Conservation (phyloP, 1,140 invertebrate species). For the Akabosia matsudoensis region DNA sequence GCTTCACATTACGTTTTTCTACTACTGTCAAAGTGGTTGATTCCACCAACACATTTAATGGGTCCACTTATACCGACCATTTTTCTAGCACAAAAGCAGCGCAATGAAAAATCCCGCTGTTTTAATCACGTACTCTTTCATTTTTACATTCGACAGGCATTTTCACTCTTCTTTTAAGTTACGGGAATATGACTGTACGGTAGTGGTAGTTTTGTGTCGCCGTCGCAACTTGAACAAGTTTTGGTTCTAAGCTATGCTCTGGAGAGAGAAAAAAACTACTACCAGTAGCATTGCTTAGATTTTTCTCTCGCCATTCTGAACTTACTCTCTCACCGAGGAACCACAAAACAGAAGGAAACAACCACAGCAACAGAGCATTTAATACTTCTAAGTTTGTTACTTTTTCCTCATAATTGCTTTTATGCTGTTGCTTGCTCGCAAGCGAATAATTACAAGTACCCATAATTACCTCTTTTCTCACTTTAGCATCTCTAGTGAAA, state of each 20-base stretch:
- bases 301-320: background rate
- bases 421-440: constrained; percentile 17
- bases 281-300: background rate
- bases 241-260: too few relatives aligned
- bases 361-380: constrained; percentile 20
- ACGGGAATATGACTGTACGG: too few relatives aligned
- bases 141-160: background rate
- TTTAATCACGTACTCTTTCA: constrained; percentile 16
- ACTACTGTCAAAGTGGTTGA: constrained; percentile 17
- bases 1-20: background rate
- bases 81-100: background rate
- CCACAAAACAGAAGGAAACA: constrained; percentile 22
- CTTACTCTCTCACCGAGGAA: constrained; percentile 1
- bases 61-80: constrained; percentile 7
- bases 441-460: constrained; percentile 21
- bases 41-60: constrained; percentile 14
- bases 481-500: background rate
- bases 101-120: constrained; percentile 16
- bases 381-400: constrained; percentile 22
- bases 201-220: too few relatives aligned
- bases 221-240: too few relatives aligned
- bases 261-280: too few relatives aligned
- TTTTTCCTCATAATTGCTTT: constrained; percentile 10
- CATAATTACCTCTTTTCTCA: constrained; percentile 2
- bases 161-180: background rate